These are phyloP conservation scores for Phalera bucephala DNA, from an alignment of 2,888 invertebrate species.

Conservation along the genomic window DNA sequence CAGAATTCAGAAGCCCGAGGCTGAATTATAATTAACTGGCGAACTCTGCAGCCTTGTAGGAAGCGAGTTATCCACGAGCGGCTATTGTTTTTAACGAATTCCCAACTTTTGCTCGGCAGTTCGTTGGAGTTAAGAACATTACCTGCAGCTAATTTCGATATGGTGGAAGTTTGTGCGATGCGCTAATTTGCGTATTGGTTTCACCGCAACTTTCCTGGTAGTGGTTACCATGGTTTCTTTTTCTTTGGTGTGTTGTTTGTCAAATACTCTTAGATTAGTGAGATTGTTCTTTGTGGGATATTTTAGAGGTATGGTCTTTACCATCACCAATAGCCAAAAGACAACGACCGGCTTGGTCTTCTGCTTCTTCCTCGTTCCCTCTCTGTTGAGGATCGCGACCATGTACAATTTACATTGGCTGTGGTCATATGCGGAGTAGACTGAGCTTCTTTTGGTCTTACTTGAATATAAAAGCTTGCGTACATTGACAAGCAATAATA, in stretches of 20 bases:
- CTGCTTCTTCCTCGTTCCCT: too few species aligned
- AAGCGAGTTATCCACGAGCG: slow-evolving; percentile 45
- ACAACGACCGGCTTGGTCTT: too few species aligned
- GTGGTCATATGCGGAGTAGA: too few species aligned
- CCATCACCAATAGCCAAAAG: too few species aligned
- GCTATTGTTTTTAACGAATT: slow-evolving; percentile 65
- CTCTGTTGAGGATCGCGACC: too few species aligned
- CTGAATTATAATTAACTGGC: slow-evolving; percentile 59
- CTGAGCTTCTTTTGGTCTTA: too few species aligned
- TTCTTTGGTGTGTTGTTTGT: slow-evolving; percentile 5
- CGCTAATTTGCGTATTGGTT: slow-evolving; percentile 30
- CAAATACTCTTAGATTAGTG: too few species aligned
- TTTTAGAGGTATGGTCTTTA: too few species aligned
- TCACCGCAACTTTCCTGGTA: slow-evolving; percentile 7
- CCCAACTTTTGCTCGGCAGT: slow-evolving; percentile 42
- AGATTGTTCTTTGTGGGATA: too few species aligned
- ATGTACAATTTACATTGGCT: too few species aligned
- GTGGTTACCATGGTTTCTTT: slow-evolving; percentile 9
- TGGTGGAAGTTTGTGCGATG: slow-evolving; percentile 21
- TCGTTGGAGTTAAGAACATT: slow-evolving; percentile 37
- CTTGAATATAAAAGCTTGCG: too few species aligned
- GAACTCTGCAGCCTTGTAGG: slow-evolving; percentile 39
- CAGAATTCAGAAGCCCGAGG: slow-evolving; percentile 41
- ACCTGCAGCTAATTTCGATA: slow-evolving; percentile 51
- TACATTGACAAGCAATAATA: too few species aligned